These are phyloP conservation scores for Busseola fusca DNA, from an alignment of 2,888 invertebrate species.

Conservation along the genomic window DNA sequence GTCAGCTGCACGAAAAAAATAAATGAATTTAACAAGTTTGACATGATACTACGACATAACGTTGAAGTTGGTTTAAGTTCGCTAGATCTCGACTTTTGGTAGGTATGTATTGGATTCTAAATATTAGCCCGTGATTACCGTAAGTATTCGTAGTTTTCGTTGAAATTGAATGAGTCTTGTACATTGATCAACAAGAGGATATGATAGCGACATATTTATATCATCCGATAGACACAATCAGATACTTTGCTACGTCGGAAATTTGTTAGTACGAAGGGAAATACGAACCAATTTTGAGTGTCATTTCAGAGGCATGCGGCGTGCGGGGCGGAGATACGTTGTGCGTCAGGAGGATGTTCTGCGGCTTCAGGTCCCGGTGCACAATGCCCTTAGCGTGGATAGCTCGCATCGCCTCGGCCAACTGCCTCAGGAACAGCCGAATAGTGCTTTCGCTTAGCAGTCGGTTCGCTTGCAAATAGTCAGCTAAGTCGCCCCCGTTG, in stretches of 20 bases:
- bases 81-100: neutral
- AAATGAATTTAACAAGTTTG: conserved; percentile 4
- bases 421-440: conserved; percentile 97
- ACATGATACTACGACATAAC: conserved; percentile 14
- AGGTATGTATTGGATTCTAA: conserved; percentile 1
- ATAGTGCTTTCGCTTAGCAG: conserved; percentile 99
- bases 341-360: conserved; percentile 98
- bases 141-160: conserved; percentile 11
- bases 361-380: conserved; percentile 99
- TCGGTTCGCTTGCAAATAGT: conserved; percentile 97
- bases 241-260: neutral
- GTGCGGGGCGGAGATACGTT: conserved; percentile 89
- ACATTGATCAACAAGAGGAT: conserved; percentile 27
- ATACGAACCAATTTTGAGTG: conserved; percentile 96
- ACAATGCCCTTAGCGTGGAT: conserved; percentile 99
- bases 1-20: conserved; percentile 92
- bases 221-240: conserved; percentile 6
- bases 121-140: conserved; percentile 5
- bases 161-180: conserved; percentile 35
- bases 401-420: conserved; percentile 99
- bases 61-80: neutral
- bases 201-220: conserved; percentile 25
- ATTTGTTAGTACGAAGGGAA: neutral
- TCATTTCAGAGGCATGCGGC: conserved; percentile 94
- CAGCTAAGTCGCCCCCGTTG: conserved; percentile 99